Base-by-base conservation (phyloP, 2,113 vertebrate genomes). In the Ictalurus punctatus region DNA sequence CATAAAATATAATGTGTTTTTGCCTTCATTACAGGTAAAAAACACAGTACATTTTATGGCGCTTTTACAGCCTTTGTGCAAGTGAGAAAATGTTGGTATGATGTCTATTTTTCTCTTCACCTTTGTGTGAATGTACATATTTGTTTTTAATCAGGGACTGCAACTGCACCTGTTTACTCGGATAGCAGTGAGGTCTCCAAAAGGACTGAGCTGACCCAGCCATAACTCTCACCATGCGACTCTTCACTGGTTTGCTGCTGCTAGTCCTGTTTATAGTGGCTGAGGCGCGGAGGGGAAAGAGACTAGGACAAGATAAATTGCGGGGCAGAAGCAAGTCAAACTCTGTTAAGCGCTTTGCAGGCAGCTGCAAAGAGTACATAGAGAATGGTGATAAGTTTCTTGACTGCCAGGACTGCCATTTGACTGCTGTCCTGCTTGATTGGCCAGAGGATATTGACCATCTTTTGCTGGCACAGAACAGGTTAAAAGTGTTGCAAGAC, bases 381-480 rank as follows among this genome's bases (percentile, higher is more conserved):
- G 96, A 98, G 54, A 95, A 95, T 10, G 96, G 97, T 6, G 97
- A 99, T 91, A 99, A 98, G 92, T 98, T 97, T 92, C 93, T 99
- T 91, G 98, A 98, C 90, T 99, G 98, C 88, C 97, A 99, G 94
- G 97, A 98, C 91, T 96, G 94, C 89, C 96, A 96, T 87, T 91
- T 99, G 90, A 96, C 95, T 85, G 94, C 95, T 48, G 94, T 98
- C 88, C 93, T 95, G 90, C 93, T 95, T 65, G 95, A 94, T 90
- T 98, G 97, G 98, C 97, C 97, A 90, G 96, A 95, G 86, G 97
- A 99, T 87, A 94, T 97, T 88, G 94, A 98, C 87, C 98, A 99
- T 89, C 97, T 99, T 94, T 94, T 98, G 25, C 92, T 99, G 89
- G 97, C 97, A 13, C 96, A 96, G 92, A 99, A 99, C 91, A 96